Base-by-base conservation (phyloP, 2,888 invertebrate genomes). In the Steromphala cineraria region DNA sequence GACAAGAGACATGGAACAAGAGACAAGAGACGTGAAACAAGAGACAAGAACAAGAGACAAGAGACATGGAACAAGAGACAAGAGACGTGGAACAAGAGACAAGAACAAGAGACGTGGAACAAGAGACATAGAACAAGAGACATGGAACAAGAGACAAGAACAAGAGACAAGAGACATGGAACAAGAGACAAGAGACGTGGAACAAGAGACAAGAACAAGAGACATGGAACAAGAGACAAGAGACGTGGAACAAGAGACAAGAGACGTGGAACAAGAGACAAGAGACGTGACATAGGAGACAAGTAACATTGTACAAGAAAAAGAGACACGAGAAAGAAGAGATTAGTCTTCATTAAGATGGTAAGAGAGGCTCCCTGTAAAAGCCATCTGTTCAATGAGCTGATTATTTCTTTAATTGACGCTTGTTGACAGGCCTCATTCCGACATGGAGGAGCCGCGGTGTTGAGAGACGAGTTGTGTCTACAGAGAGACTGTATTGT, bases 371-470 rank as follows among this genome's bases (percentile, higher is more conserved):
- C 46, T 46, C 46, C 46, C 4, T 46, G 46, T 46, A 46, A 46
- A 46, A 46, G 4, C 5, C 46, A 46, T 46, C 13, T 46, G 46
- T 46, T 46, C 46, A 13, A 10, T 10, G 46, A 46, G 46, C 46
- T 31, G 36, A 40, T 71, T 71, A 71, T 71, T 36, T 71, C 8
- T 71, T 36, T 71, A 71, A 71, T 71, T 71, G 71, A 40, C 40
- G 71, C 71, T 71, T 71, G 71, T 71, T 71, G 71, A 36, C 71
- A 71, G 19, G 71, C 36, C 28, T 17, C 62, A 62, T 62, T 31
- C 62, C 62, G 28, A 46, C 46, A 13, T 46, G 46, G 7, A 46
- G 46, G 46, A 46, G 46, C 46, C 13, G 4, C 10, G 13, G 46
- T 46, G 46, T 46, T 5, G 46, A 46, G 8, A 46, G 10, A 46